Evolutionary conservation across 2,797 vertebrate genomes (phyloP).

Genomic region (Pempheris klunzingeri): DNA sequence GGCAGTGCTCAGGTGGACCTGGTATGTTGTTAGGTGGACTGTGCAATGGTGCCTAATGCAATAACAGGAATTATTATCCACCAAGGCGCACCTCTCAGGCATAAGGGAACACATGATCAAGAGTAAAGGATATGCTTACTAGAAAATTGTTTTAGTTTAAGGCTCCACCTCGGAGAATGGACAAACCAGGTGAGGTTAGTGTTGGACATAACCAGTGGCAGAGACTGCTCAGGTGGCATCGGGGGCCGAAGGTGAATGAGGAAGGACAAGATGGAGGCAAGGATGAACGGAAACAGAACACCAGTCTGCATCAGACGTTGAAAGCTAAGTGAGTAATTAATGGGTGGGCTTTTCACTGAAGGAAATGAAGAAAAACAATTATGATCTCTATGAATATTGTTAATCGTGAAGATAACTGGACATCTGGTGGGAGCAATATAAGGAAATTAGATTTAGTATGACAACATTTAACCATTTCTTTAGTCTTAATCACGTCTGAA

Average conservation of each 20-base stretch:
- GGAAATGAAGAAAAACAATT: neutral
- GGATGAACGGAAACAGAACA: slow-evolving; percentile 52
- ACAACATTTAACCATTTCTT: neutral
- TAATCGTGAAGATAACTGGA: neutral
- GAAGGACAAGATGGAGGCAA: slow-evolving; percentile 57
- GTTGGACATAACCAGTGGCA: slow-evolving; percentile 75
- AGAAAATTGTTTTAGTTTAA: slow-evolving; percentile 14
- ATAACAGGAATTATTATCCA: neutral
- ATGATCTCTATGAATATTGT: neutral
- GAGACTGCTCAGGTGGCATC: slow-evolving; percentile 72
- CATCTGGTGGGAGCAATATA: neutral
- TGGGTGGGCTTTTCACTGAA: neutral
- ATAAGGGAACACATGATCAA: neutral
- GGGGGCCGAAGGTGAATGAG: slow-evolving; percentile 60
- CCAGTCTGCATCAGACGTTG: slow-evolving; percentile 40
- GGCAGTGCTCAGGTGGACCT: slow-evolving; percentile 54
- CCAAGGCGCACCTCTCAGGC: neutral
- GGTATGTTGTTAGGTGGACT: slow-evolving; percentile 63
- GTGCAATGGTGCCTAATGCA: slow-evolving; percentile 31
- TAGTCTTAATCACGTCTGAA: neutral
- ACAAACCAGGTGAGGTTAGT: slow-evolving; percentile 33
- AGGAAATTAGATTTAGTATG: neutral
- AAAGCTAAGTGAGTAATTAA: slow-evolving; percentile 80
- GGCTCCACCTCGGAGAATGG: slow-evolving; percentile 51
- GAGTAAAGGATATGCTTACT: neutral